Evolutionary conservation across 2,797 vertebrate genomes (phyloP), one percentile per base, ranked within the genome.

Genomic region (Hephaestus fuliginosus): DNA sequence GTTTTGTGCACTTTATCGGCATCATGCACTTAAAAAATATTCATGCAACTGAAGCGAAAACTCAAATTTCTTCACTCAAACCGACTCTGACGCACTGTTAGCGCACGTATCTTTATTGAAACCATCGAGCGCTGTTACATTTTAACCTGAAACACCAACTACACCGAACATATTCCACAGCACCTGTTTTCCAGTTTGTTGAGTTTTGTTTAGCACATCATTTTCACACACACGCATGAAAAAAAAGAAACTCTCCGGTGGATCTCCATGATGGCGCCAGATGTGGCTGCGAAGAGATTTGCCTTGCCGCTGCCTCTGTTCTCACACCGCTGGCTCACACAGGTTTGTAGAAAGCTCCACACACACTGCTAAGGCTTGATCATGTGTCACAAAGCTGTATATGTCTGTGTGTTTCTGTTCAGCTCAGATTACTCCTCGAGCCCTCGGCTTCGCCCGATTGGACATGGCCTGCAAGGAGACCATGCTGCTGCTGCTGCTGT

Each of bases 381-480:
- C 62, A 43, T 43, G 79, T 53, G 9, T 72, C 69, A 71, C 82
- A 76, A 71, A 84, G 73, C 76, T 46, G 57, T 51, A 7, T 76
- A 17, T 33, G 15, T 41, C 20, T 57, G 60, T 69, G 66, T 75
- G 67, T 68, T 12, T 14, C 68, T 28, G 20, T 85, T 89, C 65
- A 81, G 73, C 68, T 61, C 33, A 8, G 76, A 87, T 88, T 85
- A 88, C 69, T 48, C 64, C 51, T 64, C 30, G 2, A 57, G 74
- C 51, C 65, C 18, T 81, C n/a, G 15, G 80, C 79, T 86, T 85
- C 41, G 25, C 64, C 76, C 55, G 65, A 84, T 81, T 83, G 65
- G 60, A 78, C 55, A 1, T 75, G 68, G 74, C 52, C 69, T 30
- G 72, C 39, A 74, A 78, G 62, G 81, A 88, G 70, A 70, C 33